phyloP scores from a whole-genome alignment of 2,113 vertebrate species.

The Trichomycterus rosablanca region DNA sequence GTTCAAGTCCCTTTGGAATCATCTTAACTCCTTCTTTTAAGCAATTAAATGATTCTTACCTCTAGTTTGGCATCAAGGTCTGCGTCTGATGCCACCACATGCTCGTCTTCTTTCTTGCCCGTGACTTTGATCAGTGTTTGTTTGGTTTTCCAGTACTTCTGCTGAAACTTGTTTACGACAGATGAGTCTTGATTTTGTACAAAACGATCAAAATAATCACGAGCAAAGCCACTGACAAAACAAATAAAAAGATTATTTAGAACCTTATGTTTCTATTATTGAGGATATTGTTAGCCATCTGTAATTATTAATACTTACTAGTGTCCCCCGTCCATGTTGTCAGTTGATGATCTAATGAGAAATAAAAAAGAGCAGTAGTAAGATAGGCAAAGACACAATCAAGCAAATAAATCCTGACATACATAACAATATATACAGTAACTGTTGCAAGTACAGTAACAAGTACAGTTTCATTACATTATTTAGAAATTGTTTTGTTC shows the following conservation, averaged over 20 bases:
- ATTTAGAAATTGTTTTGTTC: not conserved
- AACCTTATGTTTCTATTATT: not conserved
- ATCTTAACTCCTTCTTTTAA: no score
- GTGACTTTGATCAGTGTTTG: constrained; percentile 94
- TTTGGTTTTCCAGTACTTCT: constrained; percentile 97
- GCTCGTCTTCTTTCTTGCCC: constrained; percentile 92
- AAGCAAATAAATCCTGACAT: not conserved
- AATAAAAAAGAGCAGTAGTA: not conserved
- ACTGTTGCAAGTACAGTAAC: no score
- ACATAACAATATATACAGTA: not conserved
- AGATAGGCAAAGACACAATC: no score
- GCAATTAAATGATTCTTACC: no score
- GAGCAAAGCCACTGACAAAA: constrained; percentile 71
- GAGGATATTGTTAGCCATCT: not conserved
- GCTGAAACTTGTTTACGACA: constrained; percentile 94
- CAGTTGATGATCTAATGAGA: constrained; percentile 36
- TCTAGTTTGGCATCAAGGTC: constrained; percentile 94
- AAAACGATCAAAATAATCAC: constrained; percentile 81
- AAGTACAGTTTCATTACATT: not conserved
- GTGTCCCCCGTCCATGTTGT: constrained; percentile 60
- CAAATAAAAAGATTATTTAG: not conserved
- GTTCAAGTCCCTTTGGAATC: no score
- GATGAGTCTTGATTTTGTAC: constrained; percentile 86
- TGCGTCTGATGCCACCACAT: constrained; percentile 92
- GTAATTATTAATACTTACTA: constrained; percentile 56